phyloP scores from a whole-genome alignment of 2,113 vertebrate genomes.

The Turnix velox region DNA sequence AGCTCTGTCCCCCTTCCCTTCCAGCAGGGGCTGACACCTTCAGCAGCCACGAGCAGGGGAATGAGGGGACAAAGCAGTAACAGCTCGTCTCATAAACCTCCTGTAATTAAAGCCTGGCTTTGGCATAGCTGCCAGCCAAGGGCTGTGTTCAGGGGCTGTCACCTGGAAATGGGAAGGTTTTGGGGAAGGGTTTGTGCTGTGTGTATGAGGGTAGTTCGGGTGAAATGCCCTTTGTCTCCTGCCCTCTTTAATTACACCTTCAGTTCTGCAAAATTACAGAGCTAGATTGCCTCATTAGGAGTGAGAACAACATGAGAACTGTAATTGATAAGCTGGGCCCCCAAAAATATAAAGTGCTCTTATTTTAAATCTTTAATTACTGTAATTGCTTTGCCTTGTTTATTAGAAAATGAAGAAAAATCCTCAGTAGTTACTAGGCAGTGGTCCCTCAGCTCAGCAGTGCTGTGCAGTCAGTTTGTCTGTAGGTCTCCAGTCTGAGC shows the following conservation, averaged over 20 bases:
- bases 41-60: neutral
- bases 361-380: slow-evolving; percentile 57
- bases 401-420: neutral
- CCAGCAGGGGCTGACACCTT: neutral
- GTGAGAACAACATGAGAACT: neutral
- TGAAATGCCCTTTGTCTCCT: neutral
- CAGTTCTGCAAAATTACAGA: neutral
- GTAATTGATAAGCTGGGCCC: neutral
- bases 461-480: neutral
- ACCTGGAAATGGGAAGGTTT: neutral
- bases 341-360: slow-evolving; percentile 39
- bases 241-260: neutral
- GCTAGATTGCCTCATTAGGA: slow-evolving; percentile 18
- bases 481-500: neutral
- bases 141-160: neutral
- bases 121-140: neutral
- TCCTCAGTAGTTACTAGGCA: neutral
- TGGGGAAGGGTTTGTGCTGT: neutral
- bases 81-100: neutral
- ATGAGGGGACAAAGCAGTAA: neutral
- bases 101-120: neutral
- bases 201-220: neutral
- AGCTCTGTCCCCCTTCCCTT: neutral
- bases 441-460: neutral
- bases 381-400: slow-evolving; percentile 42